These are phyloP conservation scores for Melanostoma scalare DNA, from an alignment of 2,888 invertebrate species.

Conservation along the genomic window DNA sequence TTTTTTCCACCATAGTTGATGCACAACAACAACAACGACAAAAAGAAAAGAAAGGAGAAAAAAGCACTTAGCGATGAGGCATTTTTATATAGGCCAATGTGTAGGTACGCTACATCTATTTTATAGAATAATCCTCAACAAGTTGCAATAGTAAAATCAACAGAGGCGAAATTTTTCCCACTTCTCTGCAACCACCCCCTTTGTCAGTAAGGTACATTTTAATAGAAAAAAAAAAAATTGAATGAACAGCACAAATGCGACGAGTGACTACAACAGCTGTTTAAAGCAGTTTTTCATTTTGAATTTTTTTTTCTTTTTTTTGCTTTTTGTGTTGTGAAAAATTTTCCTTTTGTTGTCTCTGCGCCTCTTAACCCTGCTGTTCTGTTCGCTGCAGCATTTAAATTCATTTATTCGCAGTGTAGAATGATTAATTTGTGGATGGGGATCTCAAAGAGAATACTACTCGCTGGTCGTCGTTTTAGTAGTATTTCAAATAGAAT, in stretches of 20 bases:
- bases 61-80: slow-evolving; percentile 16
- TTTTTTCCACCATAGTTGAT: too few species aligned
- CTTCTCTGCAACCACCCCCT: background rate
- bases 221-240: background rate
- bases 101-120: slow-evolving; percentile 5
- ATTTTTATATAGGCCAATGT: background rate
- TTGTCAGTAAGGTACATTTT: background rate
- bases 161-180: slow-evolving; percentile 26
- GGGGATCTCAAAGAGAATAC: slow-evolving; percentile 46
- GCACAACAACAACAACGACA: too few species aligned
- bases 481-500: slow-evolving; percentile 24
- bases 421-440: slow-evolving; percentile 44
- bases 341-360: slow-evolving; percentile 10
- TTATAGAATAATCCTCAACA: slow-evolving; percentile 56
- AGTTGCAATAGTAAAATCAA: slow-evolving; percentile 55
- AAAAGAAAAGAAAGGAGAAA: slow-evolving; percentile 5
- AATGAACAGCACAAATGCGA: slow-evolving; percentile 18
- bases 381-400: slow-evolving; percentile 17
- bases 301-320: slow-evolving; percentile 2
- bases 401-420: slow-evolving; percentile 49
- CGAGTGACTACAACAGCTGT: slow-evolving; percentile 65
- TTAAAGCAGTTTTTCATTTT: slow-evolving; percentile 33
- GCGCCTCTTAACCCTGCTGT: slow-evolving; percentile 4
- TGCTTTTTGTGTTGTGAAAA: background rate
- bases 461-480: slow-evolving; percentile 26